These are phyloP conservation scores for Lophura swinhoii DNA, from an alignment of 2,797 vertebrate genomes.

Conservation along the genomic window DNA sequence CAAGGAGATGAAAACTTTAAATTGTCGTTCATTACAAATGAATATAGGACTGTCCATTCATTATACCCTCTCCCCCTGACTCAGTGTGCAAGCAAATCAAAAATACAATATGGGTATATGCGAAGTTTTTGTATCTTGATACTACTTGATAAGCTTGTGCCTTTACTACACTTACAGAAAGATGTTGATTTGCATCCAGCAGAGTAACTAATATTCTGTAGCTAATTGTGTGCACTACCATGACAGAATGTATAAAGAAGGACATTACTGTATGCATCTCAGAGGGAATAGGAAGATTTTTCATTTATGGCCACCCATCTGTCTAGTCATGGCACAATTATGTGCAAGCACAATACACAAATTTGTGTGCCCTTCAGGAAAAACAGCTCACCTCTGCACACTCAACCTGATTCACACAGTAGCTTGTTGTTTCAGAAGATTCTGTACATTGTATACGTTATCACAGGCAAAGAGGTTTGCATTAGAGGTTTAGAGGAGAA, in stretches of 20 bases:
- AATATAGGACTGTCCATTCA: conserved; percentile 61
- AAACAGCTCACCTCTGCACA: neutral
- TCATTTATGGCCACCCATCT: conserved; percentile 81
- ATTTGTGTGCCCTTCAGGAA: conserved; percentile 75
- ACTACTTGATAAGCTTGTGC: conserved; percentile 57
- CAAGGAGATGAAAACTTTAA: conserved; percentile 69
- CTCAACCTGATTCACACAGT: neutral
- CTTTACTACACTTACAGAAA: conserved; percentile 63
- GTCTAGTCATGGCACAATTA: conserved; percentile 74
- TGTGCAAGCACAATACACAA: conserved; percentile 40
- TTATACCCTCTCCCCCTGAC: conserved; percentile 34
- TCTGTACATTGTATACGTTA: neutral
- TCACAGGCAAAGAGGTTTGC: neutral
- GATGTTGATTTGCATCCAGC: conserved; percentile 71
- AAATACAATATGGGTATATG: conserved; percentile 33
- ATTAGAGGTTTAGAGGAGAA: neutral
- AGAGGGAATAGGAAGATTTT: conserved; percentile 75
- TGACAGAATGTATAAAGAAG: conserved; percentile 68
- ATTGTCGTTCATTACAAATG: conserved; percentile 74
- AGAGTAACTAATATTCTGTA: conserved; percentile 81
- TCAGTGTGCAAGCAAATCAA: conserved; percentile 65
- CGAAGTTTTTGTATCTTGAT: conserved; percentile 36
- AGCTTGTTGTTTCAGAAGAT: neutral
- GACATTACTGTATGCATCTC: conserved; percentile 66
- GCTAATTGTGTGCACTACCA: conserved; percentile 78